phyloP scores from a whole-genome alignment of 1,140 invertebrate species.

The Tetragnatha versicolor region DNA sequence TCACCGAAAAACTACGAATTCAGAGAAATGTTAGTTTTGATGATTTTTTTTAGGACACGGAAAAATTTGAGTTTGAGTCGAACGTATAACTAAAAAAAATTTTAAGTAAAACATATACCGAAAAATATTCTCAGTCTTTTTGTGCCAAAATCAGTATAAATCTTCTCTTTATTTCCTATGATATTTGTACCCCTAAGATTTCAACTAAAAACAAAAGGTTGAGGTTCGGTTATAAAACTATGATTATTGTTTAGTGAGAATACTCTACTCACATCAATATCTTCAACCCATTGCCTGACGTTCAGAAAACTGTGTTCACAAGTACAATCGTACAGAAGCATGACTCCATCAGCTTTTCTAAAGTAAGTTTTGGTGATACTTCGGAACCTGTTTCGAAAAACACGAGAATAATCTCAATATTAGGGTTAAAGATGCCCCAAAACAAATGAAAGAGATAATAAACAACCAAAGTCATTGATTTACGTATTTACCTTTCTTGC shows the following conservation, averaged over 20 bases:
- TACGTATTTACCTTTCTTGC: slow-evolving; percentile 65
- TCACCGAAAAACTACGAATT: no score
- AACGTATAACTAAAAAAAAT: no score
- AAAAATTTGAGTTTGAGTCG: no score
- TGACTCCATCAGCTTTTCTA: slow-evolving; percentile 74
- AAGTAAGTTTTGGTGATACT: slow-evolving; percentile 76
- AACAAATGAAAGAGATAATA: neutral
- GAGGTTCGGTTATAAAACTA: no score
- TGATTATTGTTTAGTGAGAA: no score
- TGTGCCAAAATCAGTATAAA: no score
- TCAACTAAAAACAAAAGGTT: no score
- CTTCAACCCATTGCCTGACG: slow-evolving; percentile 72
- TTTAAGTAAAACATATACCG: no score
- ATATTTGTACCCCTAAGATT: neutral
- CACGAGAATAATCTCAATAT: neutral
- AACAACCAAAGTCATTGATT: neutral
- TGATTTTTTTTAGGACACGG: no score
- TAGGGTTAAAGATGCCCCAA: neutral
- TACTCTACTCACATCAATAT: slow-evolving; percentile 69
- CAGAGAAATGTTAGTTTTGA: no score
- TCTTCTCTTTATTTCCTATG: neutral
- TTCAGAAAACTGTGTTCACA: slow-evolving; percentile 72
- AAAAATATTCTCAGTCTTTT: neutral
- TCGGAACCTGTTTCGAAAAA: slow-evolving; percentile 68
- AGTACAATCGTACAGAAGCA: slow-evolving; percentile 75